A percentile compares a stretch with the other conserved stretches of the same genome.
phyloP scores from a whole-genome alignment of 1,140 invertebrate species.

The Zophobas atratus region DNA sequence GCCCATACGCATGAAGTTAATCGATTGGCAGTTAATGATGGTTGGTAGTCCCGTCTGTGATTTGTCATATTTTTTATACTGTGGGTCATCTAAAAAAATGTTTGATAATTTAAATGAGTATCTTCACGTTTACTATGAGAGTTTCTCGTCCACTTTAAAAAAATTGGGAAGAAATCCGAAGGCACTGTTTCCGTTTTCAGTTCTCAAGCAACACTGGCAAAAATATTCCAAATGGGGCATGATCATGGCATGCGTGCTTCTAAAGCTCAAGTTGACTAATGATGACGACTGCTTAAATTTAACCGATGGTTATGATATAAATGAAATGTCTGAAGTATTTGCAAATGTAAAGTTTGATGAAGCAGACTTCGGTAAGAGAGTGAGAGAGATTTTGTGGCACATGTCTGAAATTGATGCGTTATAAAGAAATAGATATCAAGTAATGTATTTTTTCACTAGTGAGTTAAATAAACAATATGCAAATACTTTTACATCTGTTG shows the following conservation, averaged over 20 bases:
- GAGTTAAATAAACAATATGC: background rate
- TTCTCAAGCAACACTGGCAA: conserved; percentile 66
- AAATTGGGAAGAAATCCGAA: conserved; percentile 58
- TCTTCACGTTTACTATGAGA: conserved; percentile 42
- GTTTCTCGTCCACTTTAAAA: conserved; percentile 64
- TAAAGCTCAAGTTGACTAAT: conserved; percentile 19
- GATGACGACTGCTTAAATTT: conserved; percentile 23
- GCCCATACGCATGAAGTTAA: background rate
- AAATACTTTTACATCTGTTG: background rate
- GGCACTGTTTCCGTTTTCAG: conserved; percentile 58
- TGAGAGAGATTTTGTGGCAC: background rate
- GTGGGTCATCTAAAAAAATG: conserved; percentile 18
- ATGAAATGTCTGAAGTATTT: conserved; percentile 1
- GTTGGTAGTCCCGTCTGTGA: conserved; percentile 44
- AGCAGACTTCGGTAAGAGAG: background rate
- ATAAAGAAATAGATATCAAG: background rate
- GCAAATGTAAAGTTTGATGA: conserved; percentile 1
- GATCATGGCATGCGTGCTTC: conserved; percentile 7
- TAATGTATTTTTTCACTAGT: background rate
- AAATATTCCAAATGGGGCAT: conserved; percentile 65
- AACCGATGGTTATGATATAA: background rate
- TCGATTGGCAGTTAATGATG: conserved; percentile 46
- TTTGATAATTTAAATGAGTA: conserved; percentile 43
- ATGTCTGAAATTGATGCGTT: conserved; percentile 7
- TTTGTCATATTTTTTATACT: conserved; percentile 51